phyloP scores from a whole-genome alignment of 1,140 invertebrate genomes.

The Saccostrea cuccullata region DNA sequence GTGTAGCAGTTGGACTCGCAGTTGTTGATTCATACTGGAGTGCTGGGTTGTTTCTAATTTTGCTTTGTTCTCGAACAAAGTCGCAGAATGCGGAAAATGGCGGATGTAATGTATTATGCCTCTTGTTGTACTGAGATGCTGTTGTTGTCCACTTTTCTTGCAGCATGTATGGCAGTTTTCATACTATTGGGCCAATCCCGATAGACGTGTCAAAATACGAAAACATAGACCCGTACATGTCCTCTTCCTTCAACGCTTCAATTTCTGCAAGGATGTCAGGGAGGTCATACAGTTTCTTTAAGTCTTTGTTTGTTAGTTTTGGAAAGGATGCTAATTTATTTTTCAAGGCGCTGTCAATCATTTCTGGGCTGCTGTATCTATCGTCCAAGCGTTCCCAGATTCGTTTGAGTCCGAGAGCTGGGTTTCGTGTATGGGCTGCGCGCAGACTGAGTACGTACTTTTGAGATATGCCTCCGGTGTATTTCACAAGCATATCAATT shows the following conservation, averaged over 20 bases:
- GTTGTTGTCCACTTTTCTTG: conserved; percentile 40
- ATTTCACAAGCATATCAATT: conserved; percentile 53
- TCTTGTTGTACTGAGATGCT: no score
- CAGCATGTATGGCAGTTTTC: background rate
- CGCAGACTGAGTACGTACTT: conserved; percentile 36
- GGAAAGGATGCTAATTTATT: conserved; percentile 52
- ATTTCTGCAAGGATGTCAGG: conserved; percentile 34
- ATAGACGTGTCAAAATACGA: conserved; percentile 49
- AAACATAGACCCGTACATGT: conserved; percentile 27
- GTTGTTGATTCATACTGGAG: no score
- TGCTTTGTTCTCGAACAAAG: no score
- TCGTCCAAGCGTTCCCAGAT: conserved; percentile 51
- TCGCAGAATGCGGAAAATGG: no score
- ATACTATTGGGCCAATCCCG: conserved; percentile 31
- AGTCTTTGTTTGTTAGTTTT: conserved; percentile 49
- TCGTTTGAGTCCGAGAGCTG: conserved; percentile 23
- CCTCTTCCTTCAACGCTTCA: conserved; percentile 31
- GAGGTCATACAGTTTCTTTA: conserved; percentile 48
- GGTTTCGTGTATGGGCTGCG: conserved; percentile 37
- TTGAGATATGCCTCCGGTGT: conserved; percentile 33
- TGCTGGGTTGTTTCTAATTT: no score
- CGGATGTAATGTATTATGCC: no score
- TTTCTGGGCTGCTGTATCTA: conserved; percentile 55
- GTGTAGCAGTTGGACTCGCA: no score
- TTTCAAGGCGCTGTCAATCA: conserved; percentile 50